A percentile compares a stretch with the other conserved stretches of the same genome.
phyloP scores from a whole-genome alignment of 2,888 invertebrate species.

The Epinotia demarniana region DNA sequence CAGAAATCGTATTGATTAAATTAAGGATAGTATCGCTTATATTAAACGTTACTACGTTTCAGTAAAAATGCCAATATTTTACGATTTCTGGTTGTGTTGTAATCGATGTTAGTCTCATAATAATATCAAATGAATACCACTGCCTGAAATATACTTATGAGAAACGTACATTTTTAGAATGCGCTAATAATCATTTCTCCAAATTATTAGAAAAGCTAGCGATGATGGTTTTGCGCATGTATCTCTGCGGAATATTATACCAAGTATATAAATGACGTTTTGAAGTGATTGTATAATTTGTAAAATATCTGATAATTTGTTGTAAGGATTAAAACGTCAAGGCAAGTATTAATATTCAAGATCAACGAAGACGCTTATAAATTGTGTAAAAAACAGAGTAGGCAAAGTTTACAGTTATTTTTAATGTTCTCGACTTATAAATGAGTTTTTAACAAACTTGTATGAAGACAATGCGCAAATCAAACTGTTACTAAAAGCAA shows the following conservation, averaged over 20 bases:
- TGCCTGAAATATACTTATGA: constrained; percentile 15
- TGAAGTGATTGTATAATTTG: constrained; percentile 19
- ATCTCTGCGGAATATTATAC: neutral
- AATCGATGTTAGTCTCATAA: constrained; percentile 9
- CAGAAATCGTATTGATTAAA: too few species aligned
- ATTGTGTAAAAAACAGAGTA: neutral
- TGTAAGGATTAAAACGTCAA: constrained; percentile 36
- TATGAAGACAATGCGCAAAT: constrained; percentile 28
- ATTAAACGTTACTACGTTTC: too few species aligned
- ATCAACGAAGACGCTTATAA: neutral
- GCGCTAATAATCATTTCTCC: constrained; percentile 5
- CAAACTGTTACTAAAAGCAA: constrained; percentile 35
- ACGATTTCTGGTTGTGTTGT: neutral
- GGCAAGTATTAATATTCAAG: neutral
- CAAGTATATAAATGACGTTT: constrained; percentile 16
- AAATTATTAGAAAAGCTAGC: constrained; percentile 8
- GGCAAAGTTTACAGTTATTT: neutral
- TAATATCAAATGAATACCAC: constrained; percentile 18
- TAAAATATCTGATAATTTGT: constrained; percentile 36
- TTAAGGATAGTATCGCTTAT: too few species aligned
- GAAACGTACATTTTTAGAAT: neutral
- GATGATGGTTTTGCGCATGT: neutral
- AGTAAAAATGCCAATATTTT: neutral
- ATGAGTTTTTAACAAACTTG: constrained; percentile 43
- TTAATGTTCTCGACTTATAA: neutral